These are phyloP conservation scores for Triplophysa rosa DNA, from an alignment of 2,113 vertebrate genomes.

Conservation along the genomic window DNA sequence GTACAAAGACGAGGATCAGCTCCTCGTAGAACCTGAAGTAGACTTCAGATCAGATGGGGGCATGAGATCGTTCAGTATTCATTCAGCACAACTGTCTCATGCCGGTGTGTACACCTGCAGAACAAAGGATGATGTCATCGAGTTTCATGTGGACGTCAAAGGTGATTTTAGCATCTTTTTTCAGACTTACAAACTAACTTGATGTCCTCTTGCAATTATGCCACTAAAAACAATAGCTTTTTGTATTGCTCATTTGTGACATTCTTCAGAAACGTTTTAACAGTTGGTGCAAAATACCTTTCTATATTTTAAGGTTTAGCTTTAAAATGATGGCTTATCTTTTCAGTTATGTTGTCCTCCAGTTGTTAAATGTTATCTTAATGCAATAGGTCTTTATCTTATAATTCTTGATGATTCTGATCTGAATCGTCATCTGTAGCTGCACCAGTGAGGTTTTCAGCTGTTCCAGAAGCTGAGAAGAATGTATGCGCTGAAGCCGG, in stretches of 20 bases:
- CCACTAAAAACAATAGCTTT: slow-evolving; percentile 68
- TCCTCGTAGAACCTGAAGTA: slow-evolving; percentile 65
- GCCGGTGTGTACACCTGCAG: slow-evolving; percentile 76
- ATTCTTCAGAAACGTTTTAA: slow-evolving; percentile 20
- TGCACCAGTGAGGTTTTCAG: slow-evolving; percentile 62
- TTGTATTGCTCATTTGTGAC: slow-evolving; percentile 52
- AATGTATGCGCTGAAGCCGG: slow-evolving; percentile 70
- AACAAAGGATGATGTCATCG: slow-evolving; percentile 72
- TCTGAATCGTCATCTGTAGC: slow-evolving; percentile 70
- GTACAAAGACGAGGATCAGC: slow-evolving; percentile 71
- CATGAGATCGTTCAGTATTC: slow-evolving; percentile 70
- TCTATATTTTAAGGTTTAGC: not conserved
- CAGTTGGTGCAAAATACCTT: slow-evolving; percentile 19
- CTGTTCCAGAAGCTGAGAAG: slow-evolving; percentile 70
- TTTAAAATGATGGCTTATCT: not conserved
- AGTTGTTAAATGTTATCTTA: slow-evolving; percentile 48
- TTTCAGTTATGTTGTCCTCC: slow-evolving; percentile 3
- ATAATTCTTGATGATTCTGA: slow-evolving; percentile 66
- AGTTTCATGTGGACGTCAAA: slow-evolving; percentile 79
- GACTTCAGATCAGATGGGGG: slow-evolving; percentile 70
- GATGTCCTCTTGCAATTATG: slow-evolving; percentile 58
- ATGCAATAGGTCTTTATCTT: slow-evolving; percentile 51
- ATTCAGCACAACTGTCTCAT: slow-evolving; percentile 69
- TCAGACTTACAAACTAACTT: slow-evolving; percentile 63
- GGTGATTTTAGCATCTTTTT: slow-evolving; percentile 71